These are phyloP conservation scores for Bufotes viridis DNA, from an alignment of 2,797 vertebrate genomes.

Conservation along the genomic window DNA sequence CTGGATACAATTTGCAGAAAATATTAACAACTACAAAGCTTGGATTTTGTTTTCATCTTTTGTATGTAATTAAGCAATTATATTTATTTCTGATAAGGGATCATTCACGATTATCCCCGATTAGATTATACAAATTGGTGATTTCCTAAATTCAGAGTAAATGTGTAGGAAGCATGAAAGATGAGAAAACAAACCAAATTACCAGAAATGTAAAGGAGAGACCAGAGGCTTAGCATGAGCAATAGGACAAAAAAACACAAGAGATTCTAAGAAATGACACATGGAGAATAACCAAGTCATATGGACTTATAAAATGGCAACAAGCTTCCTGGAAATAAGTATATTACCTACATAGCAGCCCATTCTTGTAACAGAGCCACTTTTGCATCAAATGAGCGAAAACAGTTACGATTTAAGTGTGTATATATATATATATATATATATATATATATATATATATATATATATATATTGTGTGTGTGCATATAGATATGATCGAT, in stretches of 20 bases:
- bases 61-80: background rate
- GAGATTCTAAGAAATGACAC: constrained; percentile 18
- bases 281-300: background rate
- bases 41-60: background rate
- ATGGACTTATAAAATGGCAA: background rate
- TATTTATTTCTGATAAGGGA: background rate
- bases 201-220: constrained; percentile 33
- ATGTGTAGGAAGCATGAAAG: constrained; percentile 40
- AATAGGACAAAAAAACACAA: background rate
- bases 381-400: no score
- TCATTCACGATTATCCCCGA: background rate
- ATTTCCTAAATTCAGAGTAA: constrained; percentile 20
- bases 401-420: no score
- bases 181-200: constrained; percentile 30
- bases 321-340: background rate
- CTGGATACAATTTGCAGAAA: background rate
- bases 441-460: no score
- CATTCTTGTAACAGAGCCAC: background rate
- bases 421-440: no score
- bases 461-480: no score
- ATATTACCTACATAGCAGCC: background rate
- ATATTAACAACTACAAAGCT: background rate
- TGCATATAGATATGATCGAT: no score
- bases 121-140: constrained; percentile 5
- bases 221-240: background rate